Conservation (phyloP, 1,140 invertebrate species). For the Zaprionus taronus region DNA sequence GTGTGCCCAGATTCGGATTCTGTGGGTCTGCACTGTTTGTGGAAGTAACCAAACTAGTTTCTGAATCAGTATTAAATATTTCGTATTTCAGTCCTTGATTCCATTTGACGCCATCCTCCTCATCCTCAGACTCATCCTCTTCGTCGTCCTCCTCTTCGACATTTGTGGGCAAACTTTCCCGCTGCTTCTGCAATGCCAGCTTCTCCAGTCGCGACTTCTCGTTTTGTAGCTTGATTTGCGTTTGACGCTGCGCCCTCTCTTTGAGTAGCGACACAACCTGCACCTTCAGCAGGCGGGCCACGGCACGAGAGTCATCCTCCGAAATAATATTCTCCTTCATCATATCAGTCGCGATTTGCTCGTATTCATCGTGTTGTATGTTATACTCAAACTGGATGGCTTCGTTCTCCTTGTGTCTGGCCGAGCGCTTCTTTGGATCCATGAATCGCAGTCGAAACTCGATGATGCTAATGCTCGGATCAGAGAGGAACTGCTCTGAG, state of each 20-base stretch:
- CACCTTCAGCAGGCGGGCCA: conserved; percentile 93
- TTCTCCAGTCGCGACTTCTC: conserved; percentile 85
- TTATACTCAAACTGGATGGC: conserved; percentile 99
- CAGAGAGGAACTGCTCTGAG: conserved; percentile 80
- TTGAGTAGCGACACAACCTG: conserved; percentile 84
- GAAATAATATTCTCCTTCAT: conserved; percentile 94
- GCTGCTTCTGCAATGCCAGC: conserved; percentile 86
- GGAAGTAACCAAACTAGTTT: conserved; percentile 64
- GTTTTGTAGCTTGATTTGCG: conserved; percentile 85
- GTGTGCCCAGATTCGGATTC: conserved; percentile 39
- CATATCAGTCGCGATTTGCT: conserved; percentile 98
- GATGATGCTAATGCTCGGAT: conserved; percentile 87
- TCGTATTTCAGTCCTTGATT: conserved; percentile 70
- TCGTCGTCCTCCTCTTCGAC: conserved; percentile 80
- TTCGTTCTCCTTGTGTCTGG: conserved; percentile 97
- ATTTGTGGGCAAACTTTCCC: conserved; percentile 86
- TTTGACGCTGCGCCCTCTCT: conserved; percentile 86
- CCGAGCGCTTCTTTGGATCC: conserved; percentile 95
- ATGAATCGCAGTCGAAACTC: conserved; percentile 97
- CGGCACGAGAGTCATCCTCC: conserved; percentile 95
- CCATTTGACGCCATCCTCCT: conserved; percentile 75
- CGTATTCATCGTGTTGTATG: conserved; percentile 95
- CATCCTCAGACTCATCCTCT: conserved; percentile 78
- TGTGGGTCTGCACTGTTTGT: conserved; percentile 70
- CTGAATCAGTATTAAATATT: conserved; percentile 69